Evolutionary conservation across 92 coral and sea anemone genomes (phyloP).

Genomic region (Plumapathes pennacea): DNA sequence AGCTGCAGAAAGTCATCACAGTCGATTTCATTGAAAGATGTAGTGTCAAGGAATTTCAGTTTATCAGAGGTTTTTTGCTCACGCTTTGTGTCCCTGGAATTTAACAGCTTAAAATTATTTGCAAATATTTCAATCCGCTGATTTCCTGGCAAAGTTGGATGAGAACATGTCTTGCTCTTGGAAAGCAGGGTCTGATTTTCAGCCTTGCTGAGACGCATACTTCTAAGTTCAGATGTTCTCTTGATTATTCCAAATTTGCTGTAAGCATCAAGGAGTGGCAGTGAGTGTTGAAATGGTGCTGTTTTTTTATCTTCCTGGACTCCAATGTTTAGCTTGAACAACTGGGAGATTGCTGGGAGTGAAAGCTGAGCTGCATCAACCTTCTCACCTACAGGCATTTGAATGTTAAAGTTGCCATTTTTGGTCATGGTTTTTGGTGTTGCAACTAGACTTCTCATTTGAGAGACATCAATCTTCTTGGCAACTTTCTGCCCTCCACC

Average conservation of each 20-base stretch:
- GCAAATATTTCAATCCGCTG: conserved; percentile 60
- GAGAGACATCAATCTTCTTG: too few relatives aligned
- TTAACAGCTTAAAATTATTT: conserved; percentile 33
- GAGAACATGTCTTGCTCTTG: too few relatives aligned
- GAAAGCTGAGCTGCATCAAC: too few relatives aligned
- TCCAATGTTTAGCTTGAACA: too few relatives aligned
- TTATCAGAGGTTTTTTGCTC: conserved; percentile 5
- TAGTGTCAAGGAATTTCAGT: conserved; percentile 45
- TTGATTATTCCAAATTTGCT: conserved; percentile 66
- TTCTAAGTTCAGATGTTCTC: conserved; percentile 46
- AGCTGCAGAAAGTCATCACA: conserved; percentile 57
- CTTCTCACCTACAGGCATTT: too few relatives aligned
- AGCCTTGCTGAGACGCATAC: conserved; percentile 3
- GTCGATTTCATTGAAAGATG: conserved; percentile 59
- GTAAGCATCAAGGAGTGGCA: conserved; percentile 43
- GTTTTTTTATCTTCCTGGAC: too few relatives aligned
- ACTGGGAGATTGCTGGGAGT: too few relatives aligned
- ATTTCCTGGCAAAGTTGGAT: neutral
- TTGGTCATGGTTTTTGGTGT: too few relatives aligned
- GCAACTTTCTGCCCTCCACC: too few relatives aligned
- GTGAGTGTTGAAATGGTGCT: conserved; percentile 21
- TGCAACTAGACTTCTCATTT: too few relatives aligned
- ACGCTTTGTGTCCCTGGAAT: too few relatives aligned
- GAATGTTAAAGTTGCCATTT: too few relatives aligned
- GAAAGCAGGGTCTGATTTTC: conserved; percentile 1